These are phyloP conservation scores for Mimumesa dahlbomi DNA, from an alignment of 2,888 invertebrate genomes.

Conservation along the genomic window DNA sequence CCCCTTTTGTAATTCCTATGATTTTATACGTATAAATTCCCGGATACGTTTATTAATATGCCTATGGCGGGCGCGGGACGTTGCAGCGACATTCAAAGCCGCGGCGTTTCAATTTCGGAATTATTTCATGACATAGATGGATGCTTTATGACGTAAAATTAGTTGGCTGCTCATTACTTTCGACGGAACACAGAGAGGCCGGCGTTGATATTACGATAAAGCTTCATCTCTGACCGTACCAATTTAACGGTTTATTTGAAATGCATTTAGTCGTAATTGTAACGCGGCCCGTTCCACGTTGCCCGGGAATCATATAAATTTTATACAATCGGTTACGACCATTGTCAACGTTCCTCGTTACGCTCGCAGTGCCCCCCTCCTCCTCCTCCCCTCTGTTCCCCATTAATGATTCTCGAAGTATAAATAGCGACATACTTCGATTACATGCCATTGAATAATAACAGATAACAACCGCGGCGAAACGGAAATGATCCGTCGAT, in stretches of 20 bases:
- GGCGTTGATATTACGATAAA: conserved; percentile 19
- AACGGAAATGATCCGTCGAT: too few species aligned
- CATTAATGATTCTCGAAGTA: conserved; percentile 13
- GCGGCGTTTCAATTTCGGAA: conserved; percentile 8
- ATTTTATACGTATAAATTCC: conserved; percentile 6
- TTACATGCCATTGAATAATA: neutral
- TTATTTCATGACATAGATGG: conserved; percentile 11
- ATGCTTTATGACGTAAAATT: conserved; percentile 22
- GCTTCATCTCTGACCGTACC: conserved; percentile 3
- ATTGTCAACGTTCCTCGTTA: conserved; percentile 15
- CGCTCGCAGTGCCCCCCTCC: too few species aligned
- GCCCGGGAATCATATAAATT: conserved; percentile 14
- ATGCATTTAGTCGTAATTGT: conserved; percentile 28
- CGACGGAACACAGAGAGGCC: conserved; percentile 1
- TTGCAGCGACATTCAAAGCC: too few species aligned
- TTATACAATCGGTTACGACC: conserved; percentile 12
- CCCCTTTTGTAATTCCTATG: conserved; percentile 27
- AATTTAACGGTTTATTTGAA: conserved; percentile 16
- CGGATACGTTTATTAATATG: neutral
- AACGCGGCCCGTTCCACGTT: neutral
- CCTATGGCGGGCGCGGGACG: too few species aligned
- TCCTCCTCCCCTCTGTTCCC: too few species aligned
- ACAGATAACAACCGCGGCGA: neutral
- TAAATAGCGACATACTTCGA: conserved; percentile 2
- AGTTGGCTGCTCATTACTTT: conserved; percentile 13